A percentile compares a stretch with the other conserved stretches of the same genome.
Evolutionary conservation across 2,113 vertebrate genomes (phyloP).

Genomic region (Oncorhynchus gorbuscha): DNA sequence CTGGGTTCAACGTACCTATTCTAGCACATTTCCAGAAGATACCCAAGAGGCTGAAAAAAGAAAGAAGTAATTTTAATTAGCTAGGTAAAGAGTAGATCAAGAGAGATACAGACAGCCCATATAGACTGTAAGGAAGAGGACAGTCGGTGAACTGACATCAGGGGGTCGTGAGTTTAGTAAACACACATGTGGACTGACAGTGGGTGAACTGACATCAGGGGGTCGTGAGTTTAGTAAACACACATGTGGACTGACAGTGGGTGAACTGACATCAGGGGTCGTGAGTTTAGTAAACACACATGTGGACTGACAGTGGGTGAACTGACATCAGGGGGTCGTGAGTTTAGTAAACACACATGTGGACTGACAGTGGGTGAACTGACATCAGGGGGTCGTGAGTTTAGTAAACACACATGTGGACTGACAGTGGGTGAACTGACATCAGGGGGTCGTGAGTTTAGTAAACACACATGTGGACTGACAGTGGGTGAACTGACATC

Average conservation of each 20-base stretch:
- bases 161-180: not conserved
- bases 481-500: not conserved
- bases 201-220: too few relatives aligned
- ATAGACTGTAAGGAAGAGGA: not conserved
- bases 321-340: too few relatives aligned
- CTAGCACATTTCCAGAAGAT: conserved; percentile 91
- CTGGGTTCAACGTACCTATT: conserved; percentile 76
- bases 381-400: too few relatives aligned
- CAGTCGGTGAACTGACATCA: not conserved
- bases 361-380: not conserved
- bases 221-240: not conserved
- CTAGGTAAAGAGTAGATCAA: conserved; percentile 16
- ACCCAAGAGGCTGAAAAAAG: conserved; percentile 68
- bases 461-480: not conserved
- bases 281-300: not conserved
- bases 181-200: too few relatives aligned
- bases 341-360: not conserved
- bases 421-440: not conserved
- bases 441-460: too few relatives aligned
- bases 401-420: not conserved
- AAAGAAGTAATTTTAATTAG: not conserved
- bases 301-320: not conserved
- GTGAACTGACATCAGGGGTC: too few relatives aligned
- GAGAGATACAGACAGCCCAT: not conserved
- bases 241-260: not conserved